These are phyloP conservation scores for Uloborus plumipes DNA, from an alignment of 2,888 invertebrate genomes.

Conservation along the genomic window DNA sequence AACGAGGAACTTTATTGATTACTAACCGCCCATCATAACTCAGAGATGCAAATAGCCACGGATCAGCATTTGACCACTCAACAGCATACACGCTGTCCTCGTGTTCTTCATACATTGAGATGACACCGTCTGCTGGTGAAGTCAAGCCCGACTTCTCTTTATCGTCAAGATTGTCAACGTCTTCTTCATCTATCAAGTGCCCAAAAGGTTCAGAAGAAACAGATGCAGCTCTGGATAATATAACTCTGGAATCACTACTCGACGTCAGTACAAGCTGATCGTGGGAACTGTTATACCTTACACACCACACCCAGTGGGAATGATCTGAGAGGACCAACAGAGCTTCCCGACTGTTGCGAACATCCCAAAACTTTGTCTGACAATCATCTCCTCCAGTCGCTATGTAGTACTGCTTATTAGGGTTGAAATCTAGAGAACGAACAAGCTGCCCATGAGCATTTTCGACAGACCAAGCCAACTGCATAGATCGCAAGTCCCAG, in stretches of 20 bases:
- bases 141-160: slow-evolving; percentile 72
- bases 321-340: slow-evolving; percentile 78
- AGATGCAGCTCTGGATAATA: slow-evolving; percentile 87
- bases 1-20: slow-evolving; percentile 91
- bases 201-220: slow-evolving; percentile 86
- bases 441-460: slow-evolving; percentile 90
- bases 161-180: slow-evolving; percentile 68
- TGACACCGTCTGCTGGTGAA: slow-evolving; percentile 82
- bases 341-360: slow-evolving; percentile 83
- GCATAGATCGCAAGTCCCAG: slow-evolving; percentile 85
- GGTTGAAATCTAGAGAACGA: slow-evolving; percentile 94
- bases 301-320: slow-evolving; percentile 85
- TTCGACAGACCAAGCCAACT: slow-evolving; percentile 84
- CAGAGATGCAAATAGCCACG: slow-evolving; percentile 98
- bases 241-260: slow-evolving; percentile 93
- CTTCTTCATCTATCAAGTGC: slow-evolving; percentile 73
- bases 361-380: slow-evolving; percentile 95
- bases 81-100: slow-evolving; percentile 98
- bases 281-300: slow-evolving; percentile 95
- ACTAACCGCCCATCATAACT: slow-evolving; percentile 97
- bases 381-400: slow-evolving; percentile 97
- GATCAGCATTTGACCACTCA: slow-evolving; percentile 97
- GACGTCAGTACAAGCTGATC: slow-evolving; percentile 94
- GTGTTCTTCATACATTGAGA: slow-evolving; percentile 94
- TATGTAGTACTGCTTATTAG: slow-evolving; percentile 95